These are phyloP conservation scores for Tautogolabrus adspersus DNA, from an alignment of 2,113 vertebrate genomes.

Conservation along the genomic window DNA sequence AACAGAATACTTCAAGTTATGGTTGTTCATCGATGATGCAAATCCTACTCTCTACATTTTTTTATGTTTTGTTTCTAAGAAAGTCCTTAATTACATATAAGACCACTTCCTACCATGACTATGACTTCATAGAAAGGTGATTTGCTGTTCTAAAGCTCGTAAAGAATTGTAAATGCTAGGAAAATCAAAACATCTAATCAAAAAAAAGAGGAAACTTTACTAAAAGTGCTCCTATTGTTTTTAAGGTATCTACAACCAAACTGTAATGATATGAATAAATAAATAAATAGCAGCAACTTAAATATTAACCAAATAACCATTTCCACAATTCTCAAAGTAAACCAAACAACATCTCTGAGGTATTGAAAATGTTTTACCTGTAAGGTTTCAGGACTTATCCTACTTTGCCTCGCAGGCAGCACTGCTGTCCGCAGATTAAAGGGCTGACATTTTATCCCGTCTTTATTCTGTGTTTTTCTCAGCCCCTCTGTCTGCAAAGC, in stretches of 20 bases:
- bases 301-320: too few species aligned
- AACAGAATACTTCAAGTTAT: neutral
- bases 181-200: neutral
- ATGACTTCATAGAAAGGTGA: neutral
- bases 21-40: too few species aligned
- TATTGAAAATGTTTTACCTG: constrained; percentile 56
- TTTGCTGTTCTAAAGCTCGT: too few species aligned
- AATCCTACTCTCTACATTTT: neutral
- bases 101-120: neutral
- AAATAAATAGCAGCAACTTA: neutral
- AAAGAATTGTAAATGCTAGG: neutral
- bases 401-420: constrained; percentile 71
- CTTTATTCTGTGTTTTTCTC: constrained; percentile 80
- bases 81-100: neutral
- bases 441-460: constrained; percentile 87
- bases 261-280: neutral
- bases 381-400: constrained; percentile 51
- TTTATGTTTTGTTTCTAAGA: neutral
- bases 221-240: neutral
- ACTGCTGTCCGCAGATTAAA: constrained; percentile 89
- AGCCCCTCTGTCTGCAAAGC: constrained; percentile 86
- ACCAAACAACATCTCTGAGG: neutral
- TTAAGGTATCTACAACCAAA: neutral
- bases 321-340: too few species aligned
- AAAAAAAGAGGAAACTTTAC: neutral